These are phyloP conservation scores for Mylabris sibirica DNA, from an alignment of 2,888 invertebrate genomes.

Conservation along the genomic window DNA sequence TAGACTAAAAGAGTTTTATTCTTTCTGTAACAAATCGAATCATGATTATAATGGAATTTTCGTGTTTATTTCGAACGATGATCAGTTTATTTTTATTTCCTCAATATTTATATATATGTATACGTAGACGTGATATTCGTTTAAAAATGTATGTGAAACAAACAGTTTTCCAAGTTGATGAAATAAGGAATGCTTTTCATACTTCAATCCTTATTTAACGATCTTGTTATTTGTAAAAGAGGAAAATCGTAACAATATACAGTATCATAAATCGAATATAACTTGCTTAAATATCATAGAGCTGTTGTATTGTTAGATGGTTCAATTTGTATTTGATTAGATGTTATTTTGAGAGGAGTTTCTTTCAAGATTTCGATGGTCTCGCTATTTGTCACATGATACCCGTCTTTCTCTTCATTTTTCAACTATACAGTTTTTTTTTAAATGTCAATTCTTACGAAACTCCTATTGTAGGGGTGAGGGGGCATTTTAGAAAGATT, in stretches of 20 bases:
- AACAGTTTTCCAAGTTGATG: background rate
- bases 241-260: background rate
- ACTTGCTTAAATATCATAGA: background rate
- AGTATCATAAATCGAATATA: background rate
- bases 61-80: slow-evolving; percentile 44
- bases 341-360: background rate
- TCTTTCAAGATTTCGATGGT: background rate
- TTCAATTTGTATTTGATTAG: slow-evolving; percentile 7
- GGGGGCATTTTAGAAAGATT: too few species aligned
- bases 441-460: too few species aligned
- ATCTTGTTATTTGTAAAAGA: background rate
- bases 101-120: slow-evolving; percentile 30
- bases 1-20: background rate
- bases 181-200: background rate
- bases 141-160: background rate
- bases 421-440: background rate
- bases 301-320: background rate
- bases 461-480: too few species aligned
- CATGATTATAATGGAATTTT: slow-evolving; percentile 52
- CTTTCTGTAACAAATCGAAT: slow-evolving; percentile 39
- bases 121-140: background rate
- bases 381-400: background rate
- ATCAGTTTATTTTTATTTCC: slow-evolving; percentile 34
- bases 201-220: background rate
- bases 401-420: background rate